Base-by-base conservation (phyloP, 2,797 vertebrate genomes). In the Helicolenus hilgendorfi region DNA sequence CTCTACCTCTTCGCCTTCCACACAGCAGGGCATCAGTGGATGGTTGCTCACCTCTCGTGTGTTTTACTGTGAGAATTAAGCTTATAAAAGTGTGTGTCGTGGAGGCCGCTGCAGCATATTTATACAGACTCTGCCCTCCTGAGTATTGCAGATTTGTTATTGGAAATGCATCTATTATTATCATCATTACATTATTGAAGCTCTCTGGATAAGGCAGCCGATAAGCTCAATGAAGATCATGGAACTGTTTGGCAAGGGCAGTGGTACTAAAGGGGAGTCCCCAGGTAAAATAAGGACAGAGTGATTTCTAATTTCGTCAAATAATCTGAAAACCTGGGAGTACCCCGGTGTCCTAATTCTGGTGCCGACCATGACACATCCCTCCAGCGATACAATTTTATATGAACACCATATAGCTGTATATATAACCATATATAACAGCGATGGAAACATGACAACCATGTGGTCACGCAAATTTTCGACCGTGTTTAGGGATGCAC, bases 81-180 rank as follows among this genome's bases (percentile, higher is more conserved):
- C 71, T 83, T 15, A 56, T 3, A 9, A 38, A 53, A 77, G 11
- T 58, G 38, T 74, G 74, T 72, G 35, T 67, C 29, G 31, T 36
- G 73, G 8, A 71, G 27, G 27, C 72, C 3, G 33, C 63, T 33
- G 69, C 72, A 27, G 26, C 49, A 53, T 36, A 55, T 79, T 83
- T 27, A 18, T 15, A 45, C 74, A 27, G 81, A 18, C 72, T 36
- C 53, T 14, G 7, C 4, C 33, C 69, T 83, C 58, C 86, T 11
- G 59, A n/a, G 85, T 77, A 85, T 27, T 31, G 77, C 41, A 33
- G 53, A 64, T 79, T 38, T 80, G 77, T 94, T 89, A 91, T 81
- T 86, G 84, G 90, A 94, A 95, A 84, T 79, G 56, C 26, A 56
- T 88, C 87, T 90, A 92, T 94, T 89, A 93, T 95, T 94, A 89